phyloP scores from a whole-genome alignment of 1,140 invertebrate species.

The Lithobius niger region DNA sequence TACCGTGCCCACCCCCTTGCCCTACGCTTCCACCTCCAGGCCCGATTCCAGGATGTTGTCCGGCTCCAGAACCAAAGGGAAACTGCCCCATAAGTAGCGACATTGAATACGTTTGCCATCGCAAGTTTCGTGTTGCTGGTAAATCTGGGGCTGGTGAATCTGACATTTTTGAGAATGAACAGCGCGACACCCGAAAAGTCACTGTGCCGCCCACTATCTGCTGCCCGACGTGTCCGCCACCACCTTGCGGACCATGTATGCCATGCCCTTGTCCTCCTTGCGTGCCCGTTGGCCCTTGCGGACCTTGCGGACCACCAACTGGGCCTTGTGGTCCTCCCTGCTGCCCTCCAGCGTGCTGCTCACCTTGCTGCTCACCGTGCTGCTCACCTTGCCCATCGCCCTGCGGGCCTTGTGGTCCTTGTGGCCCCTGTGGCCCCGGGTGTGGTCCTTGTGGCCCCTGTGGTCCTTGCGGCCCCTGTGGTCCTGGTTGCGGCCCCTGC shows the following conservation, averaged over 20 bases:
- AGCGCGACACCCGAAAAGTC: too few species aligned
- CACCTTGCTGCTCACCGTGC: background rate
- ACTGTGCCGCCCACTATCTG: too few species aligned
- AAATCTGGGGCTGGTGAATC: too few species aligned
- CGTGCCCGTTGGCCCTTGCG: background rate
- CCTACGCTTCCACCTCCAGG: background rate
- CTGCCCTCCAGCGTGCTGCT: background rate
- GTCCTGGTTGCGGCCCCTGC: background rate
- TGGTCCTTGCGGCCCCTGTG: constrained; percentile 4
- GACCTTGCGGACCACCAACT: background rate
- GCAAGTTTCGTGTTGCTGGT: too few species aligned
- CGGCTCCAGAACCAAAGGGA: too few species aligned
- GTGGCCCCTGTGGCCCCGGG: background rate
- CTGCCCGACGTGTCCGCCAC: too few species aligned
- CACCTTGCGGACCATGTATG: background rate
- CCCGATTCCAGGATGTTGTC: too few species aligned
- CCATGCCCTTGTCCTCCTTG: background rate
- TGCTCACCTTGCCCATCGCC: background rate
- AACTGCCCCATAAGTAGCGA: too few species aligned
- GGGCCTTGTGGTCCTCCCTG: background rate
- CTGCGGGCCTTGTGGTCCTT: background rate
- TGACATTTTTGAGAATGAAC: too few species aligned
- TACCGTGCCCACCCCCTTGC: background rate
- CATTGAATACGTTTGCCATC: too few species aligned
- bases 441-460: constrained; percentile 2